Base-by-base conservation (phyloP, 2,797 vertebrate species). In the Sebastes kiyomatsui region DNA sequence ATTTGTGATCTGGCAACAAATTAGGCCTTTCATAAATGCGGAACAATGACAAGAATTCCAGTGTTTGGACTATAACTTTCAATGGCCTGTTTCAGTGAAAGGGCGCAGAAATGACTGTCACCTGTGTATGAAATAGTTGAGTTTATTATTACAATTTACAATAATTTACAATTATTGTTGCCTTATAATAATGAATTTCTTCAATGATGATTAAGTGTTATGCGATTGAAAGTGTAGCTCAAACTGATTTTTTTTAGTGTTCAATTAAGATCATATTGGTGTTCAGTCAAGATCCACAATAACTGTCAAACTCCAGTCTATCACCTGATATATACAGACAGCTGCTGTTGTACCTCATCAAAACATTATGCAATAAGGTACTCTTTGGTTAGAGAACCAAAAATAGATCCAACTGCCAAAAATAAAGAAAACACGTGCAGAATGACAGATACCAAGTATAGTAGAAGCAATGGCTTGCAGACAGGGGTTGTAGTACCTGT, bases 1-100 rank as follows among this genome's bases (percentile, higher is more conserved):
- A 46, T 85, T 89, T 89, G 88, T 81, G 75, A 89, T 90, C 66
- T 73, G 87, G 77, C 77, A 81, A 91, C 93, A 91, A 93, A 93
- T 93, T 93, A 90, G 90, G 58, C 86, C 60, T 77, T 92, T 94
- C 83, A 90, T 84, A 87, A 84, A 87, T 78, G 61, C 10, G 7
- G 66, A 84, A 93, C 91, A 93, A 93, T 90, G 83, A 89, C 79
- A 77, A 74, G 82, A 89, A 92, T 90, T 86, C 76, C 60, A 74
- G 81, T 59, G 56, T 84, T 87, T 59, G 69, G 56, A 33, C 28
- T 69, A n/a, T 46, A 60, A 60, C 54, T 77, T 78, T 76, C 73
- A 84, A 83, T 79, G 64, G 71, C 42, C 56, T 54, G 64, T 62
- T 85, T 81, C 52, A 30, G 33, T 30, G 49, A 68, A 72, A 79